These are phyloP conservation scores for Lysiphlebus fabarum DNA, from an alignment of 1,140 invertebrate species.

Conservation along the genomic window DNA sequence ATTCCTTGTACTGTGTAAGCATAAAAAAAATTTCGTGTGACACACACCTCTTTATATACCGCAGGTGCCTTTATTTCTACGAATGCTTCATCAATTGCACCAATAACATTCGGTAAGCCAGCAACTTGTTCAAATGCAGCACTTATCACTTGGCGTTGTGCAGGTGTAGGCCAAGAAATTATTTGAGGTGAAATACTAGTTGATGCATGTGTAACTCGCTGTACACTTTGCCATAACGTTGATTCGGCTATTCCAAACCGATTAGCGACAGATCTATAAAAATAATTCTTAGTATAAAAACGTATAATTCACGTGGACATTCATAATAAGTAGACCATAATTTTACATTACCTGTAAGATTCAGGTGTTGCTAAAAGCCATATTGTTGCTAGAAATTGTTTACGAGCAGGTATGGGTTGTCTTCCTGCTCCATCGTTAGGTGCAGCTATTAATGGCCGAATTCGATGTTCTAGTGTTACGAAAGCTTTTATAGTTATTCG, in stretches of 20 bases:
- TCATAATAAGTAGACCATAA: too few species aligned
- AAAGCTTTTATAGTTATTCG: background rate
- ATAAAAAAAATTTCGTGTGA: slow-evolving; percentile 9
- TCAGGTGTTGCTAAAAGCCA: too few species aligned
- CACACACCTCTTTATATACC: background rate
- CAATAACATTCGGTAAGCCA: slow-evolving; percentile 12
- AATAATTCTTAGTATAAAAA: too few species aligned
- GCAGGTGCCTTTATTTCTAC: slow-evolving; percentile 17
- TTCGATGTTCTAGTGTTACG: too few species aligned
- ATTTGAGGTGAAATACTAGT: background rate
- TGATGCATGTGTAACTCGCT: background rate
- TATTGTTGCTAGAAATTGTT: too few species aligned
- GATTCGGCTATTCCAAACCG: background rate
- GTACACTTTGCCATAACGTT: background rate
- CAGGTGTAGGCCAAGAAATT: background rate
- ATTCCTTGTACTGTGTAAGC: slow-evolving; percentile 11
- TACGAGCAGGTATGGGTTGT: too few species aligned
- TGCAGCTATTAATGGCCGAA: too few species aligned
- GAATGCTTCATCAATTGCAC: slow-evolving; percentile 16
- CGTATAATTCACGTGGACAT: too few species aligned
- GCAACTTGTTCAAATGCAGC: slow-evolving; percentile 2
- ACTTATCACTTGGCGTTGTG: background rate
- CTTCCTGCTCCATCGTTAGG: too few species aligned
- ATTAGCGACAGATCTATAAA: too few species aligned
- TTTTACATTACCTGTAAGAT: too few species aligned